These are phyloP conservation scores for Syngnathoides biaculeatus DNA, from an alignment of 2,113 vertebrate species.

Conservation along the genomic window DNA sequence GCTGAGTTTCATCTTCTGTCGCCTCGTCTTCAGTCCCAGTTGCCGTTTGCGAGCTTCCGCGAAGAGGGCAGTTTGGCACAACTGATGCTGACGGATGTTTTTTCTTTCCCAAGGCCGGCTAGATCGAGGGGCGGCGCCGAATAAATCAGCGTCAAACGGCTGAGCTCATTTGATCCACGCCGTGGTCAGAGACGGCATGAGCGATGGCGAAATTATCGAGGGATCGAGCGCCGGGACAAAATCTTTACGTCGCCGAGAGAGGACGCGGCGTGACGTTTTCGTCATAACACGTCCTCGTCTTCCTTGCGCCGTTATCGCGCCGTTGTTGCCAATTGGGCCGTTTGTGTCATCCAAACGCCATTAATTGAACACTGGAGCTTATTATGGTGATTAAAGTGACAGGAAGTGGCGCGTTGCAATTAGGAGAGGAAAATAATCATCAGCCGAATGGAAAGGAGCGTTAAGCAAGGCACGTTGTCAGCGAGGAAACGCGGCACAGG, in stretches of 20 bases:
- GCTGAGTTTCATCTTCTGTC: no score
- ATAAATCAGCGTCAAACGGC: constrained; percentile 62
- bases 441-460: constrained; percentile 1
- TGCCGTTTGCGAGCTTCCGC: neutral
- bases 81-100: constrained; percentile 50
- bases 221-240: constrained; percentile 63
- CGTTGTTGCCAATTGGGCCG: neutral
- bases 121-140: constrained; percentile 9
- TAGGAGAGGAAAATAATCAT: constrained; percentile 13
- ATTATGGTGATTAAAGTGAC: constrained; percentile 16
- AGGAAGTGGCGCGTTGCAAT: constrained; percentile 3
- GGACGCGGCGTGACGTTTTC: neutral
- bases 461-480: neutral
- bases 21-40: no score
- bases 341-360: constrained; percentile 7
- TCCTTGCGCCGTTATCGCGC: neutral
- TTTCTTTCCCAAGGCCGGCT: constrained; percentile 3
- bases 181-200: constrained; percentile 61
- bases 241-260: constrained; percentile 29
- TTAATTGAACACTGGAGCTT: constrained; percentile 5
- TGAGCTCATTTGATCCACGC: constrained; percentile 50
- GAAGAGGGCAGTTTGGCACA: constrained; percentile 22
- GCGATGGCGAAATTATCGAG: constrained; percentile 67
- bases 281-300: neutral
- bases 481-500: neutral